Conservation (phyloP, 2,113 vertebrate genomes). For the Bos javanicus region DNA sequence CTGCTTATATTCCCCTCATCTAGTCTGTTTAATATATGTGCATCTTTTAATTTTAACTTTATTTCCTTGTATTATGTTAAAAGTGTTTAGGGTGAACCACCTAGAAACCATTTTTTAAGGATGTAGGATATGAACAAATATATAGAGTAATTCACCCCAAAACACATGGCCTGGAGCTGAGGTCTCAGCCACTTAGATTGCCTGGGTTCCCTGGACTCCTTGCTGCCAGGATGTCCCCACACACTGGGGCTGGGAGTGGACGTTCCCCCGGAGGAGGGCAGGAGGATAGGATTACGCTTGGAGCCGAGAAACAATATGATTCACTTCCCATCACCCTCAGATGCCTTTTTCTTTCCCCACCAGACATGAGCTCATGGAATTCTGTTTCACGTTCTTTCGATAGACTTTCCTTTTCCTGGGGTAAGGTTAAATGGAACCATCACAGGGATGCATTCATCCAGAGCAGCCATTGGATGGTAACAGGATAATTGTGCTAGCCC, state of each 20-base stretch:
- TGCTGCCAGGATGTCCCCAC: not conserved
- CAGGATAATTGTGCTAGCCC: conserved; percentile 42
- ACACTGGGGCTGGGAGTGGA: not conserved
- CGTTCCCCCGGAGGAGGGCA: not conserved
- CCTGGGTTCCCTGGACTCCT: not conserved
- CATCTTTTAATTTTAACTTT: conserved; percentile 25
- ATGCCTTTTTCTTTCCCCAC: conserved; percentile 63
- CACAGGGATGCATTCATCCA: conserved; percentile 51
- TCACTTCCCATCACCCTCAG: conserved; percentile 58
- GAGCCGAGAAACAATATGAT: conserved; percentile 63
- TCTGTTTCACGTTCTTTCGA: conserved; percentile 41
- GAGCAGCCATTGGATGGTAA: conserved; percentile 37
- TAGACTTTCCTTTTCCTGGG: conserved; percentile 57
- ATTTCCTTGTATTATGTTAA: not conserved
- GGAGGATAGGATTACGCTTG: conserved; percentile 15
- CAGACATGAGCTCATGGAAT: conserved; percentile 64
- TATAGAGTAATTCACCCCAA: not conserved
- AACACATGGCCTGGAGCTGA: not conserved
- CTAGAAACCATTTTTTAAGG: not conserved
- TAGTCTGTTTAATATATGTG: not conserved
- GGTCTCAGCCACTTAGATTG: not conserved
- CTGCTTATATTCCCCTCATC: not conserved
- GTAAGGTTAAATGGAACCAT: conserved; percentile 58
- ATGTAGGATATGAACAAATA: not conserved
- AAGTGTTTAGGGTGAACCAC: not conserved